Base-by-base conservation (phyloP, 2,888 invertebrate species). In the Philereme transversata region DNA sequence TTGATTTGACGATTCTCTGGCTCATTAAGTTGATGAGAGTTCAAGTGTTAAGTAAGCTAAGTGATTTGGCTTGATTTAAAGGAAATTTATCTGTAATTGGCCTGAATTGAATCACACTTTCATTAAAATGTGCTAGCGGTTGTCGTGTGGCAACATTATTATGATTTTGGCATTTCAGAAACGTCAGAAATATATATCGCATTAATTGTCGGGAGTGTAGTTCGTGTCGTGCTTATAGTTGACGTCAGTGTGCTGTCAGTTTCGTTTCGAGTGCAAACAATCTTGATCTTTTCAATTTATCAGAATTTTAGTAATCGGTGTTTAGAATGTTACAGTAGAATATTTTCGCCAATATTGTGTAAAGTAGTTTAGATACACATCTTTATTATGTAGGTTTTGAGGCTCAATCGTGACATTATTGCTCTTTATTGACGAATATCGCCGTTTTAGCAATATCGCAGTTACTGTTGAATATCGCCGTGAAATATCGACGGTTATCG, bases 301-400 rank as follows among this genome's bases (percentile, higher is more conserved):
- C 69, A 62, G 54, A 62, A 22, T 65, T 68, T 70, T 76, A 76
- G 83, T 86, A 22, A 82, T 88, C 77, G 83, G 77, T 88, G 87
- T 88, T 85, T 86, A 79, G 77, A 68, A 71, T 78, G 77, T 82
- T 81, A 69, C 68, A 66, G 83, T 87, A 88, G 86, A 76, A 79
- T 81, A 56, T 76, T 73, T 81, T 76, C 74, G 70, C 69, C 51
- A 62, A 60, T 71, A 74, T 72, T 75, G 72, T 77, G 73, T 58
- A 50, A 51, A 57, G 77, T 68, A 67, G 68, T 87, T 69, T 67
- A 59, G 62, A 55, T 60, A 60, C 63, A 86, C 86, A 87, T 84
- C 75, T 78, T n/a, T 62, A 56, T 56, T 56, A 55, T 52, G 76
- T 86, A 87, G 83, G 76, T 82, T 81, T 82, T 77, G 84, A 84